Evolutionary conservation across 2,888 invertebrate genomes (phyloP).

Genomic region (Dynastes hyllus): DNA sequence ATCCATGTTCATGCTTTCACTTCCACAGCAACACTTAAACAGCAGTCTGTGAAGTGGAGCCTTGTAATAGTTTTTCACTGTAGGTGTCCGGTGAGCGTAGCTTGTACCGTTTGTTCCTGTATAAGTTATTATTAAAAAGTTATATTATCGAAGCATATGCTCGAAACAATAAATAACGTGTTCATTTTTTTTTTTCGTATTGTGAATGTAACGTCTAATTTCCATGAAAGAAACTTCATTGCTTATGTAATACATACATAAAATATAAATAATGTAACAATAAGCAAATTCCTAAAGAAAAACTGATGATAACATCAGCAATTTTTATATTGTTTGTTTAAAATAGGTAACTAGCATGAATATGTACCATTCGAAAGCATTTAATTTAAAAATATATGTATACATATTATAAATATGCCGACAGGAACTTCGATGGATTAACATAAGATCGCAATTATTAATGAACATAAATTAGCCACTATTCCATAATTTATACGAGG

Average conservation of each 20-base stretch:
- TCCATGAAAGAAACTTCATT: background rate
- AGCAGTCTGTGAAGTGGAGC: slow-evolving; percentile 22
- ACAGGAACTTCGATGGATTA: slow-evolving; percentile 25
- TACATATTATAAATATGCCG: background rate
- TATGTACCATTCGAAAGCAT: too few relatives aligned
- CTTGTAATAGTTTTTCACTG: slow-evolving; percentile 44
- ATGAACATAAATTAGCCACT: slow-evolving; percentile 26
- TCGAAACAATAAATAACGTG: slow-evolving; percentile 10
- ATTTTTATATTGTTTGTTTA: too few relatives aligned
- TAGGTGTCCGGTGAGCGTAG: slow-evolving; percentile 26
- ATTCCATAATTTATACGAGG: slow-evolving; percentile 8
- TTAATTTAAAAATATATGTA: too few relatives aligned
- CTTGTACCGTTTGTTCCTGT: slow-evolving; percentile 10
- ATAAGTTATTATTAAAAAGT: slow-evolving; percentile 27
- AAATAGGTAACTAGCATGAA: too few relatives aligned
- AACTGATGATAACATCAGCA: too few relatives aligned
- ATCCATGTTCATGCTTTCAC: slow-evolving; percentile 21
- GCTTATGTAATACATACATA: background rate
- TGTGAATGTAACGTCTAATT: background rate
- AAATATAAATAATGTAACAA: slow-evolving; percentile 12
- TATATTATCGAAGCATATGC: slow-evolving; percentile 20
- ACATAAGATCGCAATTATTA: slow-evolving; percentile 33
- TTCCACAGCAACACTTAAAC: background rate
- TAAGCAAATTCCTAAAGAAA: background rate
- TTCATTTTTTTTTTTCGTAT: background rate